Base-by-base conservation (phyloP, 2,113 vertebrate genomes). In the Abramis brama region DNA sequence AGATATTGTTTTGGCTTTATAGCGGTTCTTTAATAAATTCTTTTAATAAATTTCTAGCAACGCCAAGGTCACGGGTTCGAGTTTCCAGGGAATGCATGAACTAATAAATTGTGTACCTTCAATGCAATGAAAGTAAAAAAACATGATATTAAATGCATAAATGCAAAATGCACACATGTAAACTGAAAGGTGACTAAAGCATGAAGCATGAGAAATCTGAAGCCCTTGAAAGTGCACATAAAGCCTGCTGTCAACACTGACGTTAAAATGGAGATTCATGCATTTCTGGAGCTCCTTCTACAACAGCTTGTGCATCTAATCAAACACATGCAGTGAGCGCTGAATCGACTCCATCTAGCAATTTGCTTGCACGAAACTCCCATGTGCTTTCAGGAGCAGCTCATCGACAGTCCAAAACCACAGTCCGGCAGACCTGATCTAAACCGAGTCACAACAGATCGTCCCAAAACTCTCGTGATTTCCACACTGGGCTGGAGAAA, bases 361-460 rank as follows among this genome's bases (percentile, higher is more conserved):
- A 10, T 68, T 36, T 36, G 64, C 64, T 68, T 68, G 15, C 66
- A 36, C 66, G 21, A 36, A 70, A 70, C 66, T 70, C 17, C 13
- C 6, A n/a, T 75, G 73, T 75, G 73, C n/a, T 45, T 75, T 30
- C 47, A 52, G 33, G 19, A 23, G 52, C 2, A 57, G 50, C 4
- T 33, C 25, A 23, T 55, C 3, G 1, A 19, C 45, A 13, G 62
- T 86, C 84, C 76, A 70, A 86, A 52, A 75, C 45, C n/a, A 57
- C 55, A 57, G 19, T 57, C 55, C 19, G 6, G 3, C 79, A 82
- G 84, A 91, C 90, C 86, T 87, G 71, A 88, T 93, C 88, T 81
- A 80, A 74, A 84, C 84, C 88, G 85, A 87, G 90, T 92, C 90
- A 92, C 91, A 93, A 93, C 88, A 90, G 88, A 6, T 3, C 2